These are phyloP conservation scores for Rhabdophis nuchalis DNA, from an alignment of 2,797 vertebrate species.

Conservation along the genomic window DNA sequence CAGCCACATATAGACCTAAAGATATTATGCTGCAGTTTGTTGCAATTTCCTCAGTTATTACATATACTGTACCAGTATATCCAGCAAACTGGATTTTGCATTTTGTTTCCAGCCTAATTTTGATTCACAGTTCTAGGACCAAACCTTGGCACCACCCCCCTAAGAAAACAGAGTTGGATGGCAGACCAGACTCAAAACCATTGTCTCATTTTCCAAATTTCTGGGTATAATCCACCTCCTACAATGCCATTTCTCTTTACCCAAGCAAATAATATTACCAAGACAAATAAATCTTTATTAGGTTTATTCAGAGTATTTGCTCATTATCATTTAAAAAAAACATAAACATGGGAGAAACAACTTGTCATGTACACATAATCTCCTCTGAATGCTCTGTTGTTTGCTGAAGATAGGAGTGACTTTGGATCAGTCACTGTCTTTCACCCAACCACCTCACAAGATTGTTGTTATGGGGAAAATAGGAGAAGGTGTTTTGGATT, in stretches of 20 bases:
- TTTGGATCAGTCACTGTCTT: neutral
- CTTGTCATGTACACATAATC: neutral
- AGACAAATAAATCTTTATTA: neutral
- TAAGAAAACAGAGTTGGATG: neutral
- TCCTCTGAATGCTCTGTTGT: neutral
- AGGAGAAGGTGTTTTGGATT: neutral
- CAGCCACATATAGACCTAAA: neutral
- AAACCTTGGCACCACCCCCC: neutral
- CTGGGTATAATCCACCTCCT: neutral
- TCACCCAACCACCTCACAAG: neutral
- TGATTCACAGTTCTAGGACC: neutral
- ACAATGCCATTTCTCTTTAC: neutral
- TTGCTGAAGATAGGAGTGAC: neutral
- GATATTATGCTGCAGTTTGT: neutral
- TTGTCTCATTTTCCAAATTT: neutral
- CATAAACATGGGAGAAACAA: neutral
- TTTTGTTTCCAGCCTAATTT: neutral
- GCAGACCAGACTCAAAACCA: neutral
- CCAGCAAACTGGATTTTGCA: neutral
- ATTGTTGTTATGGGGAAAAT: neutral
- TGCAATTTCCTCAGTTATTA: neutral
- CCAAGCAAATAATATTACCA: neutral
- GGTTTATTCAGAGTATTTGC: neutral
- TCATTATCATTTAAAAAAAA: neutral
- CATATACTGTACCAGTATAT: neutral